Evolutionary conservation across 2,797 vertebrate genomes (phyloP).

Genomic region (Agapornis canus): DNA sequence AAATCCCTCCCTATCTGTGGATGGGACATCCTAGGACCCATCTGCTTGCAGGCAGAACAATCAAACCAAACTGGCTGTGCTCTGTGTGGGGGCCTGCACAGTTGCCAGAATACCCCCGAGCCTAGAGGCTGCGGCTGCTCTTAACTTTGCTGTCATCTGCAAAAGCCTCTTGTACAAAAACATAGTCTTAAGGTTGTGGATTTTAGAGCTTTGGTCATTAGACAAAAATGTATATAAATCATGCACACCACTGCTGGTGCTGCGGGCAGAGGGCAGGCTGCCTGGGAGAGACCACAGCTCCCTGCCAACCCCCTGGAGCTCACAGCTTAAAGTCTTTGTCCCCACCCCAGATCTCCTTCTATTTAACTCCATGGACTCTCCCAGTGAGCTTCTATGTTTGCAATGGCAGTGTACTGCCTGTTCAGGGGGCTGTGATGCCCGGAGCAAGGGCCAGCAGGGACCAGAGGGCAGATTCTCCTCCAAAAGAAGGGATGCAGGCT

Average conservation of each 20-base stretch:
- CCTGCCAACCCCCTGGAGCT: not conserved
- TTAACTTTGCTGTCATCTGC: not conserved
- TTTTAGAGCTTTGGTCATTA: conserved; percentile 21
- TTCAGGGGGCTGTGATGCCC: not conserved
- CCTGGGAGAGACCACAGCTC: not conserved
- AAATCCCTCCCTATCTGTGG: not conserved
- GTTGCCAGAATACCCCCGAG: not conserved
- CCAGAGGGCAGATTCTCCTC: not conserved
- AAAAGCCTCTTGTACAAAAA: not conserved
- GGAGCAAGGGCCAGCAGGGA: not conserved
- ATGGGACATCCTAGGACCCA: not conserved
- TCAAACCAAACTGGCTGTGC: not conserved
- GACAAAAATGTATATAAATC: conserved; percentile 60
- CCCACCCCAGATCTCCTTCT: not conserved
- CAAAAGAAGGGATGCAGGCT: not conserved
- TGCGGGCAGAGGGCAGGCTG: not conserved
- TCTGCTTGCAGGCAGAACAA: not conserved
- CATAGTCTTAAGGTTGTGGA: not conserved
- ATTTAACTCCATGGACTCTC: not conserved
- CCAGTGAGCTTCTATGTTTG: not conserved
- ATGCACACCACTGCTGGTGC: not conserved
- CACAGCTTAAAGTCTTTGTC: not conserved
- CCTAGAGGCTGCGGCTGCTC: not conserved
- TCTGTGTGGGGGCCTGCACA: not conserved
- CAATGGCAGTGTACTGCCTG: not conserved